These are phyloP conservation scores for Spongilla lacustris DNA, from an alignment of 37 sponge, comb jelly and placozoan species.

Conservation along the genomic window DNA sequence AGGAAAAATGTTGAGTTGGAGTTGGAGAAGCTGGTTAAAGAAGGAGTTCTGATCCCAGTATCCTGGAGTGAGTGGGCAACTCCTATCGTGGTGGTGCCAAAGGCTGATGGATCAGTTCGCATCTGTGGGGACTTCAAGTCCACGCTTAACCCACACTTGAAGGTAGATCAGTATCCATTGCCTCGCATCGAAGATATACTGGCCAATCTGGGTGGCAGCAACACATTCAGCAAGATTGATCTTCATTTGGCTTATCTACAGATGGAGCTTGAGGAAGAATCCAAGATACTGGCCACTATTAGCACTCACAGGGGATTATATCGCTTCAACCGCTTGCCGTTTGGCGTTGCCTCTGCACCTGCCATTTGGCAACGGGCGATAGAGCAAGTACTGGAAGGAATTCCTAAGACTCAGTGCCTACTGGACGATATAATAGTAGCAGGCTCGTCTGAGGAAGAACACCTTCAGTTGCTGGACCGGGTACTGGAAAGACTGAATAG, in stretches of 20 bases:
- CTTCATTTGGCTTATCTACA: slow-evolving; percentile 24
- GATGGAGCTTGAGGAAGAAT: neutral
- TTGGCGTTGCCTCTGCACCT: slow-evolving; percentile 12
- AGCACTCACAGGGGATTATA: slow-evolving; percentile 23
- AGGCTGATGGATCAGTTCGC: slow-evolving; percentile 21
- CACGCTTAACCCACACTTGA: slow-evolving; percentile 38
- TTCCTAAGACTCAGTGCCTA: neutral
- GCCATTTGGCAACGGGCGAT: slow-evolving; percentile 23
- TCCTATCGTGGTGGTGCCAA: slow-evolving; percentile 37
- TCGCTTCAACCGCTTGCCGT: slow-evolving; percentile 5
- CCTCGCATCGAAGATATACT: slow-evolving; percentile 31
- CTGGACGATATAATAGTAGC: slow-evolving; percentile 41
- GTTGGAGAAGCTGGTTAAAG: too few species aligned
- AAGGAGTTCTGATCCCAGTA: too few species aligned
- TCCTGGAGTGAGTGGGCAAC: slow-evolving; percentile 2
- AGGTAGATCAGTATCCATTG: slow-evolving; percentile 41
- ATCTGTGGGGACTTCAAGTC: slow-evolving; percentile 54
- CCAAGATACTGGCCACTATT: neutral
- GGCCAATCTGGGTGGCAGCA: slow-evolving; percentile 12
- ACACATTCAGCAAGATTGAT: slow-evolving; percentile 38
- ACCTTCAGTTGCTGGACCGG: slow-evolving; percentile 2
- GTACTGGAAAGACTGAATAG: neutral
- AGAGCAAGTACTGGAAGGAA: slow-evolving; percentile 13
- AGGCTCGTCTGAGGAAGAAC: slow-evolving; percentile 16
- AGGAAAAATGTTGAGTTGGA: too few species aligned